Evolutionary conservation across 1,140 invertebrate species (phyloP), one percentile per base, ranked within the genome.

Genomic region (Dysdera silvatica): DNA sequence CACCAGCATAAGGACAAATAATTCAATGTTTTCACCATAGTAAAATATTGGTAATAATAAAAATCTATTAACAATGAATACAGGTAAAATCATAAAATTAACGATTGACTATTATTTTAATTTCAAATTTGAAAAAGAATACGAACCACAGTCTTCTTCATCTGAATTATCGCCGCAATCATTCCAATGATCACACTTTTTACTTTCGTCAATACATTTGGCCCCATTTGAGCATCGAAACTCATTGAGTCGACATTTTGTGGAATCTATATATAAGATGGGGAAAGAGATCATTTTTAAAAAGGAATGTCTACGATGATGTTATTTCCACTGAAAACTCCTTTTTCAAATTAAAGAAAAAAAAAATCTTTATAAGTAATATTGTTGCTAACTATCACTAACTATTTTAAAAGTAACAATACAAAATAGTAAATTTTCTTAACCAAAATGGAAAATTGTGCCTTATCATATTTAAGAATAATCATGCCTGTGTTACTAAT

Each of bases 151-250:
- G 59, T 82, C 83, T 67, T 84, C 82, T 75, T 95, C 91, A 74
- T 95, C 91, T 8, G 87, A 89, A 72, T 89, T 90, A 74, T 94
- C 91, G 5, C 84, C 87, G 70, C 90, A 94, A 72, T 94, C 90
- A 73, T 91, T 85, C 71, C 84, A 85, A 74, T 94, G 88, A 76
- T 94, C 89, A 74, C 91, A 95, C 74, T 90, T 89, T 65, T 83
- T 80, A 37, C 80, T 77, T 35, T 82, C 80, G 68, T 93, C 89
- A 57, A 95, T 84, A 76, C 92, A 96, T 65, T 85, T 85, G 68
- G 85, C 82, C 14, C 87, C 87, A 67, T 86, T 83, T 62, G 84
- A 84, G 76, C 92, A 95, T 32, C 89, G 82, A 78, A 93, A 95
- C 80, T 95, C 89, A 76, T 92, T 89, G 62, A 92, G 78, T 45